Conservation (phyloP, 2,797 vertebrate genomes). For the Merluccius polli region DNA sequence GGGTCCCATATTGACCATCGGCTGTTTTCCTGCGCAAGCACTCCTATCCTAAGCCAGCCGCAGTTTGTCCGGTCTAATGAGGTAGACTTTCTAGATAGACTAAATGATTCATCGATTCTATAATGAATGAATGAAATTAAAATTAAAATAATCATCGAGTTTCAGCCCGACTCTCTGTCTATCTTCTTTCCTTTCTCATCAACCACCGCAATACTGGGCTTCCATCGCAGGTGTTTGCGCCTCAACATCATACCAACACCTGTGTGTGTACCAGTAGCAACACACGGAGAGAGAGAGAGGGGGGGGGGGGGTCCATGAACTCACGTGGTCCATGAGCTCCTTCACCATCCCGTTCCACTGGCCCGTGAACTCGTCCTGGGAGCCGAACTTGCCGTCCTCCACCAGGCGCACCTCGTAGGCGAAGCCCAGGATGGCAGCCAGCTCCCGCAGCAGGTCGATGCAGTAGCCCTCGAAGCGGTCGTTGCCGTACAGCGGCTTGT, state of each 20-base stretch:
- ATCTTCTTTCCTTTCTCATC: too few relatives aligned
- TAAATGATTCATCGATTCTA: too few relatives aligned
- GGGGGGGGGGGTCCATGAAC: slow-evolving; percentile 54
- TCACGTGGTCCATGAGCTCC: slow-evolving; percentile 96
- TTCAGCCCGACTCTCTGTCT: not conserved
- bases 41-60: slow-evolving; percentile 52
- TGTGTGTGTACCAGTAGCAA: not conserved
- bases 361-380: slow-evolving; percentile 90
- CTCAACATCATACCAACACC: not conserved
- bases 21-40: slow-evolving; percentile 44
- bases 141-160: slow-evolving; percentile 3
- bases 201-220: too few relatives aligned
- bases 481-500: slow-evolving; percentile 94
- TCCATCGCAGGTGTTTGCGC: too few relatives aligned
- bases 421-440: slow-evolving; percentile 93
- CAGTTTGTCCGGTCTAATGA: slow-evolving; percentile 57
- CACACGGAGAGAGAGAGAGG: not conserved
- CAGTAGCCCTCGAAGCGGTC: slow-evolving; percentile 97
- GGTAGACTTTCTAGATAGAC: slow-evolving; percentile 14
- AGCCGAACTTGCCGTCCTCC: slow-evolving; percentile 92
- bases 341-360: slow-evolving; percentile 98
- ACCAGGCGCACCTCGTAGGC: slow-evolving; percentile 91
- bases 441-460: slow-evolving; percentile 91
- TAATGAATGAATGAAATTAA: too few relatives aligned
- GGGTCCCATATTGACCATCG: slow-evolving; percentile 57